Percentiles rank a stretch among this genome's conserved stretches.
These are phyloP conservation scores for Acanthiza pusilla DNA, from an alignment of 2,797 vertebrate genomes.

Conservation along the genomic window DNA sequence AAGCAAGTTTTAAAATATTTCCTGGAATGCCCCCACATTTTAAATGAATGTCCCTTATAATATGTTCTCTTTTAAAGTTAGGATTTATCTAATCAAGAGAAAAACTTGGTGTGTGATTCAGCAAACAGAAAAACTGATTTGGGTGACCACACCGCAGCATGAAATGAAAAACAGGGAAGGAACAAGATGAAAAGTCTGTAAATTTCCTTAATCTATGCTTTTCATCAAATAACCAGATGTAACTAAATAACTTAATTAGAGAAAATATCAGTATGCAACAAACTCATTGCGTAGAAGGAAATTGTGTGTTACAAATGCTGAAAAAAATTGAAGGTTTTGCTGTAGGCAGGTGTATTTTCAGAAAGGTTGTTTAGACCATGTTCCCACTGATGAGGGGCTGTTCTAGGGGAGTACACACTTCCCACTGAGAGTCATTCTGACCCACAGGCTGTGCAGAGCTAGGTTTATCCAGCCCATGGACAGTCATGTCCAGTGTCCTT, in stretches of 20 bases:
- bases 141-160: background rate
- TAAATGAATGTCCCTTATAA: background rate
- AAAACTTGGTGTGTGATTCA: background rate
- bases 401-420: fast-evolving
- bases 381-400: fast-evolving
- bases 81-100: background rate
- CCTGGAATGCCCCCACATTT: background rate
- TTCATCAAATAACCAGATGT: background rate
- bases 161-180: background rate
- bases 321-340: background rate
- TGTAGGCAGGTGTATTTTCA: background rate
- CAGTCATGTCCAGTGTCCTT: background rate
- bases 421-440: background rate
- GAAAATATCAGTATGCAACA: background rate
- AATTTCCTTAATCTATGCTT: background rate
- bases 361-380: background rate
- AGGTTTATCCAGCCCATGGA: background rate
- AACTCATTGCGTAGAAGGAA: background rate
- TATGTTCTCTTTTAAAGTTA: background rate
- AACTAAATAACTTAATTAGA: background rate
- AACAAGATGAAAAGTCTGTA: background rate
- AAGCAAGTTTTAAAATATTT: background rate
- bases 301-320: background rate
- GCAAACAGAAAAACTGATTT: background rate
- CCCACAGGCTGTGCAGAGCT: background rate